Percentiles rank a stretch among this genome's conserved stretches.
Evolutionary conservation across 2,888 invertebrate species (phyloP).

Genomic region (Phortica okadai): DNA sequence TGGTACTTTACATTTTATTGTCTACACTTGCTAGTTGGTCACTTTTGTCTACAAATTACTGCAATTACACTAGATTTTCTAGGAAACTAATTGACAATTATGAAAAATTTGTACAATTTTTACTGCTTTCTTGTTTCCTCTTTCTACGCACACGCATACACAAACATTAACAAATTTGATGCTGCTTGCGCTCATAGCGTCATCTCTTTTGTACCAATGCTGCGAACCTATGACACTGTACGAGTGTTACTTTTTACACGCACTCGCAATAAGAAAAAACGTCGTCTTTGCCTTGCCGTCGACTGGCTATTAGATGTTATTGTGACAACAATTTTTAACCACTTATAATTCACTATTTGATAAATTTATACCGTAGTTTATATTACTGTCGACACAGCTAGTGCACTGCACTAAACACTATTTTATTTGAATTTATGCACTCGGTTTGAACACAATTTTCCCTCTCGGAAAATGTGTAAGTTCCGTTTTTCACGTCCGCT

Average conservation of each 20-base stretch:
- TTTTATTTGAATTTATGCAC: conserved; percentile 45
- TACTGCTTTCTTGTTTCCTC: conserved; percentile 47
- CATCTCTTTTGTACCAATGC: conserved; percentile 61
- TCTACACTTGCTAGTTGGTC: too few species aligned
- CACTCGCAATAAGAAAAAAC: conserved; percentile 63
- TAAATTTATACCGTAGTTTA: not conserved
- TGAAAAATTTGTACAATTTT: conserved; percentile 52
- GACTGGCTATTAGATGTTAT: not conserved
- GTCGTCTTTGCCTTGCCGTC: conserved; percentile 5
- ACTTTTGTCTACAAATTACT: not conserved
- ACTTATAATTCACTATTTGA: not conserved
- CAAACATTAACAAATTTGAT: conserved; percentile 49
- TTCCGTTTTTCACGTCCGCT: conserved; percentile 7
- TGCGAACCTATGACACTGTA: conserved; percentile 47
- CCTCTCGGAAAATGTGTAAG: conserved; percentile 43
- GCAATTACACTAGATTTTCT: not conserved
- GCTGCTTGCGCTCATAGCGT: conserved; percentile 58
- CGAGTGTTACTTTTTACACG: conserved; percentile 64
- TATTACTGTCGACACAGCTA: not conserved
- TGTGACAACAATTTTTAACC: conserved; percentile 13
- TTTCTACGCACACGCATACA: conserved; percentile 43
- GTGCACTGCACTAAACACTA: conserved; percentile 38
- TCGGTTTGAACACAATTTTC: conserved; percentile 56
- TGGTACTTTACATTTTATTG: too few species aligned
- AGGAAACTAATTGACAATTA: conserved; percentile 38